Percentiles rank a stretch among this genome's conserved stretches.
These are phyloP conservation scores for Holacanthella duospinosa DNA, from an alignment of 2,888 invertebrate genomes.

Conservation along the genomic window DNA sequence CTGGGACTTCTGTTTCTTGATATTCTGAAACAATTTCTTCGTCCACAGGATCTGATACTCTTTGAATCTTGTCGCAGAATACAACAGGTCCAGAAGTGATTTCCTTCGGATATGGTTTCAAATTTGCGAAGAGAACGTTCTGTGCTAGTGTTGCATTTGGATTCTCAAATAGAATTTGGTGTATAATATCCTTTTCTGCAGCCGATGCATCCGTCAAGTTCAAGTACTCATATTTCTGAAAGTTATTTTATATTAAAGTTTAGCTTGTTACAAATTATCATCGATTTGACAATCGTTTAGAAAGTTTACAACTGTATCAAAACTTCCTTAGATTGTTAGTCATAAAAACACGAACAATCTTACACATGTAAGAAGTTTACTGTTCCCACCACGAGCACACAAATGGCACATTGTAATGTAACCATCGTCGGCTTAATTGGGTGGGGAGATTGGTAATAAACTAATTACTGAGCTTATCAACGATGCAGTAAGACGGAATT, in stretches of 20 bases:
- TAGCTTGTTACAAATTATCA: too few relatives aligned
- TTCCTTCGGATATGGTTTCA: not conserved
- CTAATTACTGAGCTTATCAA: too few relatives aligned
- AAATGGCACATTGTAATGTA: not conserved
- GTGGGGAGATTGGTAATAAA: too few relatives aligned
- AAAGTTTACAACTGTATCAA: too few relatives aligned
- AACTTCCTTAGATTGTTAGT: conserved; percentile 10
- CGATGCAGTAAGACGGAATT: too few relatives aligned
- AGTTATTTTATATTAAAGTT: not conserved
- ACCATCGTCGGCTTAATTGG: not conserved
- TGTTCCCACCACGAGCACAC: conserved; percentile 13
- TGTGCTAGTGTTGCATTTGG: conserved; percentile 8
- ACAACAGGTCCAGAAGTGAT: too few relatives aligned
- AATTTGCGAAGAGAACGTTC: not conserved
- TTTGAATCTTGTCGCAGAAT: not conserved
- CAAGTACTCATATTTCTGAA: conserved; percentile 54
- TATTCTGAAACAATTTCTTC: not conserved
- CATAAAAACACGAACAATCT: conserved; percentile 5
- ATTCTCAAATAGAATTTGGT: conserved; percentile 48
- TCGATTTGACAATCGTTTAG: too few relatives aligned
- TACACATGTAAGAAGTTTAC: conserved; percentile 14
- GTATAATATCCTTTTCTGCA: conserved; percentile 54
- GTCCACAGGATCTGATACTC: not conserved
- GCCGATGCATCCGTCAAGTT: conserved; percentile 62
- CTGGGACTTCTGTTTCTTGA: not conserved